Conservation (phyloP, 2,888 invertebrate genomes). For the Chrysotoxum bicinctum region DNA sequence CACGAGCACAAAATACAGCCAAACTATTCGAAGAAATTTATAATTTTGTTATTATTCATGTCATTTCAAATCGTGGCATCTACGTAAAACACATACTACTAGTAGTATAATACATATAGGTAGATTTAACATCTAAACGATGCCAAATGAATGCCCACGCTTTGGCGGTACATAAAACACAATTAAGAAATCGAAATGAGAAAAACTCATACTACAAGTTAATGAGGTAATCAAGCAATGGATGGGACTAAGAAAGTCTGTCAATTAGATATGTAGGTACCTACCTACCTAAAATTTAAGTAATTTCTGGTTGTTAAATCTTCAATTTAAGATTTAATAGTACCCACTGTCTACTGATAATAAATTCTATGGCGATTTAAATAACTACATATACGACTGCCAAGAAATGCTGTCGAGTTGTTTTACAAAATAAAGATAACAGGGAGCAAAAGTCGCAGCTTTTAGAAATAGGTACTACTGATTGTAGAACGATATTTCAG, state of each 20-base stretch:
- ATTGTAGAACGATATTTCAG: not conserved
- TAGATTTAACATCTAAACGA: slow-evolving; percentile 7
- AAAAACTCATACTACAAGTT: slow-evolving; percentile 20
- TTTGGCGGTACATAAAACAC: slow-evolving; percentile 36
- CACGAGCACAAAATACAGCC: too few relatives aligned
- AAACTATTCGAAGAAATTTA: too few relatives aligned
- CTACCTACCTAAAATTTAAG: slow-evolving; percentile 38
- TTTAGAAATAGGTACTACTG: not conserved
- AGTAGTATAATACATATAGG: not conserved
- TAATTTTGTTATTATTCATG: too few relatives aligned
- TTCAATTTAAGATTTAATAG: not conserved
- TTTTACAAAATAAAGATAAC: not conserved
- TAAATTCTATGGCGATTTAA: not conserved
- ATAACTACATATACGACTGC: not conserved
- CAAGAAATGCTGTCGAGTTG: not conserved
- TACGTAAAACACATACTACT: not conserved
- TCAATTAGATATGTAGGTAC: slow-evolving; percentile 35
- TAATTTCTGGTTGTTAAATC: not conserved
- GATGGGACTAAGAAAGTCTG: slow-evolving; percentile 24
- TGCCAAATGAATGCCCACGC: slow-evolving; percentile 26
- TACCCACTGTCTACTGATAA: too few relatives aligned
- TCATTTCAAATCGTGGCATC: not conserved
- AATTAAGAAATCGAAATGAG: slow-evolving; percentile 14
- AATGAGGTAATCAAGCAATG: slow-evolving; percentile 58
- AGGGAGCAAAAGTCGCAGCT: not conserved